Evolutionary conservation across 2,888 invertebrate genomes (phyloP).

Genomic region (Xestia xanthographa): DNA sequence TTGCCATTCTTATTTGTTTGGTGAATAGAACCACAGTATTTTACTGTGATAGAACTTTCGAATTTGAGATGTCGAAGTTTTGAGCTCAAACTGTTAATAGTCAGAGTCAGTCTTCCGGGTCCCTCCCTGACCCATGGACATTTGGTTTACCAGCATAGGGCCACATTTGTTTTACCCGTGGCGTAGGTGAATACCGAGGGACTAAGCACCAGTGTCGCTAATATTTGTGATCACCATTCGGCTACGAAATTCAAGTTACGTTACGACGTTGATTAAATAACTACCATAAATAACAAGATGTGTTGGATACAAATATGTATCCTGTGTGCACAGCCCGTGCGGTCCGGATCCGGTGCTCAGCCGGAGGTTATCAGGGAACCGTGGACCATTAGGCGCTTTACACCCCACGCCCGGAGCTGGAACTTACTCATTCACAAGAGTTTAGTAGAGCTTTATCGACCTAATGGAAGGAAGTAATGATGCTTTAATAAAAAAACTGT

Average conservation of each 20-base stretch:
- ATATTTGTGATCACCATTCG: neutral
- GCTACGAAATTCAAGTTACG: neutral
- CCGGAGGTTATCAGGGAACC: slow-evolving; percentile 49
- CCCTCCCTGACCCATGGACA: neutral
- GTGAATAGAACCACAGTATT: neutral
- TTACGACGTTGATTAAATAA: neutral
- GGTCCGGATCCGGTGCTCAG: slow-evolving; percentile 36
- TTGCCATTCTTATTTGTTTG: slow-evolving; percentile 5
- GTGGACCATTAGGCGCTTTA: slow-evolving; percentile 39
- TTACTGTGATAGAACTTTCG: too few species aligned
- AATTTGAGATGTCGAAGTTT: neutral
- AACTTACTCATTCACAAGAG: slow-evolving; percentile 24
- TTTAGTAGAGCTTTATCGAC: slow-evolving; percentile 10
- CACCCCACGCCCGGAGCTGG: neutral
- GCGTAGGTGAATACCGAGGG: too few species aligned
- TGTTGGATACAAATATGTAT: slow-evolving; percentile 17
- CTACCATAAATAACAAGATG: neutral
- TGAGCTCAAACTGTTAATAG: neutral
- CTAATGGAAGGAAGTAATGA: slow-evolving; percentile 10
- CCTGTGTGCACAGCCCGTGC: slow-evolving; percentile 27
- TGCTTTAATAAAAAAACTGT: neutral
- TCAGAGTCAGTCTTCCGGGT: neutral
- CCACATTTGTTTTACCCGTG: neutral
- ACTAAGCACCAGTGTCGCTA: neutral
- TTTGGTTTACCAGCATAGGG: neutral